Conservation (phyloP, 1,140 invertebrate genomes). For the Callitettix versicolor region DNA sequence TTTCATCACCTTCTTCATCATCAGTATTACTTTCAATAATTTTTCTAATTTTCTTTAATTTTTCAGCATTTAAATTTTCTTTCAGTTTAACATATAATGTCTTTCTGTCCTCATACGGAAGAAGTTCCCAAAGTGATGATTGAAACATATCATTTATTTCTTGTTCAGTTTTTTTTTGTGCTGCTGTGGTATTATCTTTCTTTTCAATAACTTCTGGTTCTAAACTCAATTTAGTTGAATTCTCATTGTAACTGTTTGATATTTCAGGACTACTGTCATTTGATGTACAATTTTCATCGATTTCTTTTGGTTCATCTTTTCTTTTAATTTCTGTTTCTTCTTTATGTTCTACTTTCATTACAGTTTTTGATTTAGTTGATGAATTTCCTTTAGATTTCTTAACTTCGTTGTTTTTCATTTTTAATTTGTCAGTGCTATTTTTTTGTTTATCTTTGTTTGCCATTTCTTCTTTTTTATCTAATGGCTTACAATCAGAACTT, state of each 20-base stretch:
- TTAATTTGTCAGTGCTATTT: too few species aligned
- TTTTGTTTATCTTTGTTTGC: too few species aligned
- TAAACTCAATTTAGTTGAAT: neutral
- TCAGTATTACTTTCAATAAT: constrained; percentile 24
- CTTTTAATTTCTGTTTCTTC: too few species aligned
- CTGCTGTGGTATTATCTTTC: neutral
- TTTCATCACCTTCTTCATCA: neutral
- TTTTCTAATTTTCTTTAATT: constrained; percentile 28
- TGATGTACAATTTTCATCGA: too few species aligned
- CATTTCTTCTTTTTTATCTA: too few species aligned
- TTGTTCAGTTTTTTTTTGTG: too few species aligned
- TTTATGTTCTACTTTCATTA: too few species aligned
- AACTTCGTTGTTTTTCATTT: too few species aligned
- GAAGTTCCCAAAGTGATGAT: neutral
- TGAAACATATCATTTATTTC: neutral
- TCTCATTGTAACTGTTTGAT: neutral
- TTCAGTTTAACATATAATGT: constrained; percentile 13
- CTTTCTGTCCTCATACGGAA: neutral
- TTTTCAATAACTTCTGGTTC: neutral
- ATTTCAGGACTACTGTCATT: neutral
- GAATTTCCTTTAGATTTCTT: too few species aligned
- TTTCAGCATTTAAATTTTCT: constrained; percentile 25
- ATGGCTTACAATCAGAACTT: too few species aligned
- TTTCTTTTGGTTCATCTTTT: too few species aligned
- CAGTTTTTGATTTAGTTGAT: too few species aligned